Conservation (phyloP, 2,797 vertebrate genomes). For the Cirrhinus molitorella region DNA sequence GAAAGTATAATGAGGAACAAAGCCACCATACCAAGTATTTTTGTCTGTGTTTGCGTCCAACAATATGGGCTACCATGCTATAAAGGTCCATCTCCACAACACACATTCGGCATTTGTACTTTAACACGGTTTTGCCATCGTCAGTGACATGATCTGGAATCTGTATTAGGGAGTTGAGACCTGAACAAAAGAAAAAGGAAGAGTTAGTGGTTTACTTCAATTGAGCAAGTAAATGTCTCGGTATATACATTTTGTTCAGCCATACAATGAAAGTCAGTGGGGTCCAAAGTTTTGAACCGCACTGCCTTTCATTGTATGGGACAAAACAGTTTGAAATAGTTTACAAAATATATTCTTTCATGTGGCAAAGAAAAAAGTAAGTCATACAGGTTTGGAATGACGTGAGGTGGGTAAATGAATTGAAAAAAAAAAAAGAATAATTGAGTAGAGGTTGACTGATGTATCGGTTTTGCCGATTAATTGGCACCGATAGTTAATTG, state of each 20-base stretch:
- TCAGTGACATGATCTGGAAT: constrained; percentile 34
- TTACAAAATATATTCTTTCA: background rate
- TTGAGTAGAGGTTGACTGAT: no score
- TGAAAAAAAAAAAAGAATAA: no score
- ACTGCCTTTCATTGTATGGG: background rate
- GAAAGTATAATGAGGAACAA: background rate
- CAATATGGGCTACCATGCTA: constrained; percentile 77
- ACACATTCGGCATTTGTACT: constrained; percentile 76
- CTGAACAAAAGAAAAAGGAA: constrained; percentile 60
- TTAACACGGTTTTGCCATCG: constrained; percentile 63
- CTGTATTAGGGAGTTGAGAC: constrained; percentile 74
- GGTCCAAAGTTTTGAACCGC: background rate
- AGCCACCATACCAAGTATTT: constrained; percentile 79
- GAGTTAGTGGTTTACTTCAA: background rate
- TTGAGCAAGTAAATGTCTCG: background rate
- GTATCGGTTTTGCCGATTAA: no score
- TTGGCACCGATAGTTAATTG: no score
- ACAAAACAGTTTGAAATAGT: background rate
- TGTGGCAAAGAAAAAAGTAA: background rate
- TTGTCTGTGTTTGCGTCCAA: constrained; percentile 82
- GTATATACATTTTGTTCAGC: no score
- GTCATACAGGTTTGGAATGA: background rate
- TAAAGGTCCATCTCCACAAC: constrained; percentile 64
- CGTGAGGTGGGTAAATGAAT: background rate
- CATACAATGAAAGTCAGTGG: background rate